Evolutionary conservation across 2,113 vertebrate species (phyloP), one percentile per base, ranked within the genome.

Genomic region (Lutjanus erythropterus): DNA sequence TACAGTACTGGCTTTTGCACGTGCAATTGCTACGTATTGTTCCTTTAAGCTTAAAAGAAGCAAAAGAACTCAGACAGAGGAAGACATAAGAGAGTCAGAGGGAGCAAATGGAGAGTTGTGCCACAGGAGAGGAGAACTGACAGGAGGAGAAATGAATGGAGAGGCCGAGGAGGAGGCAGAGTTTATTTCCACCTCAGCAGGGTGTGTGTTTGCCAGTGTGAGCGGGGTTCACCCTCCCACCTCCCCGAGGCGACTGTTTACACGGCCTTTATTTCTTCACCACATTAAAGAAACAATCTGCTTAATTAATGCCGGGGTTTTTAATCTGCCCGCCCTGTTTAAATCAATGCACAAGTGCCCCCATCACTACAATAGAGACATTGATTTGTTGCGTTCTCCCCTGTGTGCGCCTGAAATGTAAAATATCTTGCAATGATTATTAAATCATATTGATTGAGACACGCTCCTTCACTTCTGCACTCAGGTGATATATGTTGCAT

Each of bases 221-320:
- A 44, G 27, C 18, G 5, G 31, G 37, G 6, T 5, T 47, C 6
- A 1, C 1, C 9, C 10, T 16, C 23, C 6, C 1, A 2, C 9
- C 10, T 16, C 23, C 46, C 11, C 6, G 0, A 23, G 44, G 44
- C 58, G 55, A 2, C 72, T 80, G 83, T 81, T 67, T 78, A 50
- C 49, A 42, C 31, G 0, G 55, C 67, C 50, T 75, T 79, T 60
- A 69, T 59, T 71, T 47, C 41, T 41, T 1, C 35, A 2, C 25
- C 11, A 27, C 78, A 84, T 78, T 75, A 68, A 69, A 75, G 71
- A 84, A 89, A 86, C 81, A 82, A 81, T 86, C 70, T 39, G 55
- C 71, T 72, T 86, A 78, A 86, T 89, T 84, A 89, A 81, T 65
- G 52, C 39, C 29, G 0, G 18, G 46, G 25, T 83, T 80, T 88